Evolutionary conservation across 1,140 invertebrate species (phyloP), one percentile per base, ranked within the genome.

Genomic region (Sinella curviseta): DNA sequence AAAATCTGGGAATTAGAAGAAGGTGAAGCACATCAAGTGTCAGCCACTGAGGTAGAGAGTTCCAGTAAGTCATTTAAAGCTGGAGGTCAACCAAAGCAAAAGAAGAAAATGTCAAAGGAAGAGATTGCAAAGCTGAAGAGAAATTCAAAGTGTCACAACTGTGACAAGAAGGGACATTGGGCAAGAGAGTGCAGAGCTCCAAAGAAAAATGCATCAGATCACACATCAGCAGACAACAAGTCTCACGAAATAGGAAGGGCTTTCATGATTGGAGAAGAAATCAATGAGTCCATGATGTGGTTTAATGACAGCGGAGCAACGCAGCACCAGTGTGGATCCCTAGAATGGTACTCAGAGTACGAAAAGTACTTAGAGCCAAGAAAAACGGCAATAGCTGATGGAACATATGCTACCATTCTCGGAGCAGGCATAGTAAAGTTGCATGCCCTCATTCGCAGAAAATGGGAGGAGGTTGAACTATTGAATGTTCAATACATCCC

Each of bases 1-100:
- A 77, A 81, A 77, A 81, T 77, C 36, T 78, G 70, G 77, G 80
- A 81, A 24, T 28, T 78, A 28, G 80, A 81, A 20, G 80, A 81
- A n/a, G n/a, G n/a, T n/a, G n/a, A n/a, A n/a, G n/a, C n/a, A n/a
- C n/a, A n/a, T n/a, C n/a, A n/a, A n/a, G 28, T 14, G 8, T 12
- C 28, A 70, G 36, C 12, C 2, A 33, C 24, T n/a, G 3, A 36
- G 70, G 57, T 28, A 24, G 12, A 20, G 8, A 76, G 28, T 24
- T 12, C 24, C 31, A 35, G 77, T 48, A 35, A 48, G n/a, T n/a
- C 30, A n/a, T 26, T 28, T 48, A 77, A 48, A 17, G 4, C 39
- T 17, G 39, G 39, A 8, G 4, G 4, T 48, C n/a, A n/a, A n/a
- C n/a, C n/a, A n/a, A n/a, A n/a, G n/a, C n/a, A n/a, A n/a, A n/a